Base-by-base conservation (phyloP, 2,113 vertebrate species). In the Myiozetetes cayanensis region DNA sequence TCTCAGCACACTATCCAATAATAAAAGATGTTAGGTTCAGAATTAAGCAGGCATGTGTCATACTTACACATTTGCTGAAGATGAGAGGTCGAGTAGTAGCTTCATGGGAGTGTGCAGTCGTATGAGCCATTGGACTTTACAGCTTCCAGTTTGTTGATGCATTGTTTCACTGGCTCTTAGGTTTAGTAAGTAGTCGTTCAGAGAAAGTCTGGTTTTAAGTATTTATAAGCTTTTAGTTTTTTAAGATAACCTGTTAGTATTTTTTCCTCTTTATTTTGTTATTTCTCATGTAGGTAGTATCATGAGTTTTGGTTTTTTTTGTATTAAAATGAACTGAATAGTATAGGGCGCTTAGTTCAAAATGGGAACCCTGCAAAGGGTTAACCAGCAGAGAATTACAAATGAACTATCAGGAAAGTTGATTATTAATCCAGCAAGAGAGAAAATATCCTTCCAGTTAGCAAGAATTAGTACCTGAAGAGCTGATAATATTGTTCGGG, bases 321-420 rank as follows among this genome's bases (percentile, higher is more conserved):
- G 7, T 83, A 6, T 72, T 73, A 79, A 74, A 74, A 87, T 86
- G 93, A 78, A 62, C 55, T 5, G 21, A 75, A 75, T 24, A 72
- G 52, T 17, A 18, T 63, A 91, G 58, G 12, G 46, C 75, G 37
- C 81, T 87, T 86, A 93, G 68, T 63, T 79, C 80, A 95, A 44
- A 77, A 95, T 95, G 94, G 77, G 78, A 96, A 56, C 94, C 96
- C 92, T 96, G 97, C 96, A 98, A 98, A 98, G 98, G 98, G 99
- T 99, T 99, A 99, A 99, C 98, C 97, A 99, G 98, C 98, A 98
- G 98, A 98, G 98, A 98, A 99, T 99, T 98, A 98, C 98, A 99
- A 99, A 99, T 99, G 98, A 99, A 99, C 98, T 97, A 98, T 98
- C 98, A 98, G 98, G 98, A 98, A 98, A 98, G 98, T 98, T 98